Percentiles rank a stretch among this genome's conserved stretches.
phyloP scores from a whole-genome alignment of 2,113 vertebrate species.

The Atractosteus spatula region DNA sequence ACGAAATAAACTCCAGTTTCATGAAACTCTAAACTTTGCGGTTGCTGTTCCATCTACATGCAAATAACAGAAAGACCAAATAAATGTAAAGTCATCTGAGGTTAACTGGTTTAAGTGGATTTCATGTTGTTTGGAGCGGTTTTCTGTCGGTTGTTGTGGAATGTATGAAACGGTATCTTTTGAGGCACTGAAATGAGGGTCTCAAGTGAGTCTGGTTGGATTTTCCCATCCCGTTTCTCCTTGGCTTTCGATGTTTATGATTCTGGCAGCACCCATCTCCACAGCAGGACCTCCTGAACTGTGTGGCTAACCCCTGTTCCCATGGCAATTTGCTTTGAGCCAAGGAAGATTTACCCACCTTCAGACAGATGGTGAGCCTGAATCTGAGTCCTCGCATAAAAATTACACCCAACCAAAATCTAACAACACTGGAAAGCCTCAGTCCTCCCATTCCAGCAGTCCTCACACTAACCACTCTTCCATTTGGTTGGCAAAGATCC shows the following conservation, averaged over 20 bases:
- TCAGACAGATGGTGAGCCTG: constrained; percentile 7
- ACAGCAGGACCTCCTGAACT: neutral
- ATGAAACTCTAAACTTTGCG: constrained; percentile 30
- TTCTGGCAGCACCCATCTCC: neutral
- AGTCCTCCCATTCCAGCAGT: neutral
- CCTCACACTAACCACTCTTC: neutral
- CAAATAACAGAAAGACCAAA: constrained; percentile 30
- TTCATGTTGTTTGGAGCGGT: constrained; percentile 4
- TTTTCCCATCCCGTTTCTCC: neutral
- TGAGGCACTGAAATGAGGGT: neutral
- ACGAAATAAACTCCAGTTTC: constrained; percentile 19
- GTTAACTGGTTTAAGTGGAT: no score
- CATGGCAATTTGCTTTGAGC: neutral
- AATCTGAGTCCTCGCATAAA: neutral
- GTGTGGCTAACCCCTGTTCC: neutral
- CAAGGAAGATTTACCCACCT: constrained; percentile 1
- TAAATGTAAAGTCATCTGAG: no score
- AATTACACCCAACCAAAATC: constrained; percentile 1
- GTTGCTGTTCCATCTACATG: constrained; percentile 24
- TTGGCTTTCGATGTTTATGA: neutral
- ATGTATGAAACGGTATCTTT: neutral
- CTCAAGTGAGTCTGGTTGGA: neutral
- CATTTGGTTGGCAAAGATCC: neutral
- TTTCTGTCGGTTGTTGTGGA: neutral
- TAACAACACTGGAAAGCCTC: neutral